Conservation (phyloP, 2,888 invertebrate genomes). For the Cyclophora punctaria region DNA sequence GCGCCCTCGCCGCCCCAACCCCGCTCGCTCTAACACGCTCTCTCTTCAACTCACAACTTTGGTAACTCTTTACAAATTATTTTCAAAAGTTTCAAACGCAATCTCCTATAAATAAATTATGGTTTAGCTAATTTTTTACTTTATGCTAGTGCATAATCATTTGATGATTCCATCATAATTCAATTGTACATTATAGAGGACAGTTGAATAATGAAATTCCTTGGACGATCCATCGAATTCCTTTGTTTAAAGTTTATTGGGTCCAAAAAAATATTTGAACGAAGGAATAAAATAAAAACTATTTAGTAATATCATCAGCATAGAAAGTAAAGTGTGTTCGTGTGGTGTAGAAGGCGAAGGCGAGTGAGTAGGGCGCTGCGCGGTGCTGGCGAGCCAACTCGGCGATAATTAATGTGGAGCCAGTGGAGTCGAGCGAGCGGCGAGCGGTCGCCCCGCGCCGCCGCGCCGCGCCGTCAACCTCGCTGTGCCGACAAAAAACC, state of each 20-base stretch:
- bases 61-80: constrained; percentile 14
- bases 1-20: constrained; percentile 33
- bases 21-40: constrained; percentile 22
- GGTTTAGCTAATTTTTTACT: not conserved
- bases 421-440: constrained; percentile 58
- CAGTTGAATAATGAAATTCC: too few relatives aligned
- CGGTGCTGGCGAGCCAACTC: constrained; percentile 51
- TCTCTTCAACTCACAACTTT: constrained; percentile 18
- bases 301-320: too few relatives aligned
- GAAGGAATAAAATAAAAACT: too few relatives aligned
- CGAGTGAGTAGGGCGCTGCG: constrained; percentile 52
- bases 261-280: too few relatives aligned
- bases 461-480: constrained; percentile 42
- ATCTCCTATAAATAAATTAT: not conserved
- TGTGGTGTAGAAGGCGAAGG: constrained; percentile 63
- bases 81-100: constrained; percentile 6
- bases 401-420: constrained; percentile 70
- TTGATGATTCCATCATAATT: not conserved
- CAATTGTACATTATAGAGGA: too few relatives aligned
- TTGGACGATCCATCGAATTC: too few relatives aligned
- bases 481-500: constrained; percentile 67
- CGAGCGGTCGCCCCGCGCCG: constrained; percentile 18
- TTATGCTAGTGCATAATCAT: not conserved
- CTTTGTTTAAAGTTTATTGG: too few relatives aligned
- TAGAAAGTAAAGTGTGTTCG: not conserved